These are phyloP conservation scores for Eulemur albifrons DNA, from an alignment of 2,797 vertebrate species.

Conservation along the genomic window DNA sequence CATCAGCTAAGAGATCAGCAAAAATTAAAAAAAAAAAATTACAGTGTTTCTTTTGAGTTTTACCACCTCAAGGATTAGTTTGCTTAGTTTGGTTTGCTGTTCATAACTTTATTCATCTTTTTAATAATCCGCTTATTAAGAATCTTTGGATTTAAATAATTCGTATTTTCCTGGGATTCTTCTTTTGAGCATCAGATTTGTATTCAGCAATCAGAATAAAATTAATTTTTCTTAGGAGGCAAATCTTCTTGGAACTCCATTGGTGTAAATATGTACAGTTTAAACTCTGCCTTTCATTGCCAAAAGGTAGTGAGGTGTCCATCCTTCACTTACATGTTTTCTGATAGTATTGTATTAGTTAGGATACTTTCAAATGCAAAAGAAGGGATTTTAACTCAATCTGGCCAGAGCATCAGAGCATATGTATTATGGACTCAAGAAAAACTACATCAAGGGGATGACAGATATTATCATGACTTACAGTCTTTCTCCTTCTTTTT, in stretches of 20 bases:
- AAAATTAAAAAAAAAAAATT: neutral
- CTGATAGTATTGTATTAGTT: neutral
- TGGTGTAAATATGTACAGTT: neutral
- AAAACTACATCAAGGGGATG: neutral
- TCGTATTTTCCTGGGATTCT: neutral
- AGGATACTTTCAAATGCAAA: neutral
- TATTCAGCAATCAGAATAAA: slow-evolving; percentile 10
- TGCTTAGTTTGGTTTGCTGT: neutral
- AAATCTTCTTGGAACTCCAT: neutral
- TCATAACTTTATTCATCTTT: neutral
- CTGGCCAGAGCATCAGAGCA: neutral
- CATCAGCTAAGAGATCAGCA: neutral
- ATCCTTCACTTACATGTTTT: neutral
- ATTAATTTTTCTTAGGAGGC: neutral
- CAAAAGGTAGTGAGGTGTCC: neutral
- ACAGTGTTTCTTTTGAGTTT: neutral
- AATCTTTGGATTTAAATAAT: neutral
- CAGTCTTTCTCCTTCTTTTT: neutral
- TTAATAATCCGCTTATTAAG: neutral
- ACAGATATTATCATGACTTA: neutral
- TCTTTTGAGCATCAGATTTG: neutral
- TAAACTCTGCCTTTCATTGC: neutral
- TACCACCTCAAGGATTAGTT: neutral
- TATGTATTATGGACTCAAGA: neutral
- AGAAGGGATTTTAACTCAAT: neutral